phyloP scores from a whole-genome alignment of 1,140 invertebrate species.

The Drosophila kohkoa region DNA sequence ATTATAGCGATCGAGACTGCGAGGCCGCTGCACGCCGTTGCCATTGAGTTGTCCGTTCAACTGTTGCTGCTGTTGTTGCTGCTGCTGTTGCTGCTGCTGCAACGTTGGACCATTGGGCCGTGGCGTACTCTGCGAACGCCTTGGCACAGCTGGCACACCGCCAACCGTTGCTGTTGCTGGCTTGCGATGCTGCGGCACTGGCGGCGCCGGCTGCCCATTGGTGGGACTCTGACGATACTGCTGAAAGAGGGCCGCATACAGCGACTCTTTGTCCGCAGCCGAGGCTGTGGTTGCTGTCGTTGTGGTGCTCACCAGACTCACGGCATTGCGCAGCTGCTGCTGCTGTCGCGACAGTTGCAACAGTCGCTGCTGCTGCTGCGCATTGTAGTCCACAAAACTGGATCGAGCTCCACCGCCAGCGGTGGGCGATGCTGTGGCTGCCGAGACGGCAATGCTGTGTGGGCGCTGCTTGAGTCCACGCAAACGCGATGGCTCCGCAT shows the following conservation, averaged over 20 bases:
- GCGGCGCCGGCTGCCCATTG: constrained; percentile 55
- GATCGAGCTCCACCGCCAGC: constrained; percentile 28
- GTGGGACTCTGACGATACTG: constrained; percentile 80
- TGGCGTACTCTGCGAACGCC: constrained; percentile 81
- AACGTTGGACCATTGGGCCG: constrained; percentile 46
- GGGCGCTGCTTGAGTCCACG: constrained; percentile 78
- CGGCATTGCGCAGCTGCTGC: constrained; percentile 76
- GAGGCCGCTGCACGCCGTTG: constrained; percentile 69
- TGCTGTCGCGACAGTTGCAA: constrained; percentile 77
- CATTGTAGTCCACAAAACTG: constrained; percentile 74
- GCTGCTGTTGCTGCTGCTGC: constrained; percentile 57
- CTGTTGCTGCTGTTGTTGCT: constrained; percentile 59
- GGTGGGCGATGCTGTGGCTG: constrained; percentile 25
- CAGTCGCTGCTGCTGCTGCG: constrained; percentile 79
- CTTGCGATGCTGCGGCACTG: constrained; percentile 59
- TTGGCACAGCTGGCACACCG: constrained; percentile 63
- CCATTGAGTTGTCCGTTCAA: constrained; percentile 69
- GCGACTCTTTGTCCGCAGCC: constrained; percentile 67
- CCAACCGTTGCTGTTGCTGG: constrained; percentile 35
- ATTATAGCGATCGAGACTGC: constrained; percentile 82
- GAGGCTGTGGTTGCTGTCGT: constrained; percentile 42
- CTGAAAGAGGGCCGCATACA: constrained; percentile 78
- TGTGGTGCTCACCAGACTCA: constrained; percentile 42
- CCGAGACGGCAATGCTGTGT: constrained; percentile 75
- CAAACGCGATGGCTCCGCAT: constrained; percentile 76